Percentiles rank a stretch among this genome's conserved stretches.
phyloP scores from a whole-genome alignment of 2,113 vertebrate species.

The Cyprinodon variegatus region DNA sequence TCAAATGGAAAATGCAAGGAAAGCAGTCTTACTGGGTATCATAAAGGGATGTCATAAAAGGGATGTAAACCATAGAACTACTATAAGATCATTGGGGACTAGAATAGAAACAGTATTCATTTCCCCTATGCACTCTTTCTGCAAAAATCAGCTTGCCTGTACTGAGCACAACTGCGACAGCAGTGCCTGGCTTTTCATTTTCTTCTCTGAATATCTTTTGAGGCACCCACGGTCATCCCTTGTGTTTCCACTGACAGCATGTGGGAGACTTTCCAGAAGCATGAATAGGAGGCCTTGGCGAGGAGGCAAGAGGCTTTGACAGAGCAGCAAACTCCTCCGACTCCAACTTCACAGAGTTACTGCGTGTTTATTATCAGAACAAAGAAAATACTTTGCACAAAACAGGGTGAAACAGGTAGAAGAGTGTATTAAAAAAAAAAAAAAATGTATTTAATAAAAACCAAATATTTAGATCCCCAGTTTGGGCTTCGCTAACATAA shows the following conservation, averaged over 20 bases:
- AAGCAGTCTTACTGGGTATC: slow-evolving; percentile 5
- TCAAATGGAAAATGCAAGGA: slow-evolving; percentile 1
- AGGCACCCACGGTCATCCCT: slow-evolving; percentile 61
- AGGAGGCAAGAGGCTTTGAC: slow-evolving; percentile 49
- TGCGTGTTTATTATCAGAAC: slow-evolving; percentile 24
- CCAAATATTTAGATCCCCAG: not conserved
- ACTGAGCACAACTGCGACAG: slow-evolving; percentile 37
- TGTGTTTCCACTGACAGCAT: slow-evolving; percentile 64
- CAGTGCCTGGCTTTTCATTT: slow-evolving; percentile 20
- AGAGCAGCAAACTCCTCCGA: slow-evolving; percentile 47
- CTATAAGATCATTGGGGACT: slow-evolving; percentile 13
- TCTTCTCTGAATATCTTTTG: slow-evolving; percentile 36
- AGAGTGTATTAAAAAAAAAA: not conserved
- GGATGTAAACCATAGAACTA: slow-evolving; percentile 13
- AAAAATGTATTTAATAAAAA: not conserved
- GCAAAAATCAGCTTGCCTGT: slow-evolving; percentile 17
- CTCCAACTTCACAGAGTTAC: slow-evolving; percentile 28
- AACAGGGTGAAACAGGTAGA: slow-evolving; percentile 8
- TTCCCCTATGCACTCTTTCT: slow-evolving; percentile 5
- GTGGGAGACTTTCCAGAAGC: slow-evolving; percentile 62
- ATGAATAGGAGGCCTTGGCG: slow-evolving; percentile 66
- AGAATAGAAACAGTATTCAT: slow-evolving; percentile 10
- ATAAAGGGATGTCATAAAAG: slow-evolving; percentile 9
- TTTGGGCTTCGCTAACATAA: not conserved
- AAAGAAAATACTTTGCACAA: slow-evolving; percentile 8